A percentile compares a stretch with the other conserved stretches of the same genome.
Conservation (phyloP, 1,140 invertebrate species). For the Drosophila kanapiae region DNA sequence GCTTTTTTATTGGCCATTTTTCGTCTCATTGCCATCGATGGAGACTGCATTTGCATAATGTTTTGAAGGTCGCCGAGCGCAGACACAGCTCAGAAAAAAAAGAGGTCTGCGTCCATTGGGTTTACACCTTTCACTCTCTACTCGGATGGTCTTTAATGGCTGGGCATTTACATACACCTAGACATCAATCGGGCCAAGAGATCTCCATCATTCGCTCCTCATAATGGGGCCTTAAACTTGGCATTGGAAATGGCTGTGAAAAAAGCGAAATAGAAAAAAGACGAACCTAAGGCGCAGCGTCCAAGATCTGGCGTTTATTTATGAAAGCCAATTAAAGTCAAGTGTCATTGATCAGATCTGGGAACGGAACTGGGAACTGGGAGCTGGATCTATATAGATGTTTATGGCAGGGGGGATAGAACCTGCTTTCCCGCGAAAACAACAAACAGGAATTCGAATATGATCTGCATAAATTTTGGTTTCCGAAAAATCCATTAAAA, state of each 20-base stretch:
- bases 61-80: slow-evolving; percentile 56
- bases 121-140: slow-evolving; percentile 75
- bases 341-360: slow-evolving; percentile 44
- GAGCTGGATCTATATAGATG: slow-evolving; percentile 24
- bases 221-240: slow-evolving; percentile 65
- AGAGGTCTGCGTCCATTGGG: slow-evolving; percentile 46
- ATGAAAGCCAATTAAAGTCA: slow-evolving; percentile 44
- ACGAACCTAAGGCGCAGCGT: background rate
- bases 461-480: slow-evolving; percentile 40
- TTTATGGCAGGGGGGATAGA: slow-evolving; percentile 16
- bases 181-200: slow-evolving; percentile 40
- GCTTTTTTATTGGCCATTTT: slow-evolving; percentile 53
- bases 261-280: slow-evolving; percentile 6
- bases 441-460: slow-evolving; percentile 49
- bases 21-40: slow-evolving; percentile 49
- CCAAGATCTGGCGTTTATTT: slow-evolving; percentile 26
- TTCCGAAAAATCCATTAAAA: slow-evolving; percentile 42
- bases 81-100: slow-evolving; percentile 17
- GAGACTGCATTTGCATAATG: slow-evolving; percentile 73
- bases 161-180: slow-evolving; percentile 38
- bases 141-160: slow-evolving; percentile 26
- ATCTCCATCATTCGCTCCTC: slow-evolving; percentile 18
- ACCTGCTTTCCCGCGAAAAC: slow-evolving; percentile 45
- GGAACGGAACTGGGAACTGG: slow-evolving; percentile 45
- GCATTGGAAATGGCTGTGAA: slow-evolving; percentile 52